Conservation (phyloP, 2,113 vertebrate genomes). For the Oreochromis tanganicae region DNA sequence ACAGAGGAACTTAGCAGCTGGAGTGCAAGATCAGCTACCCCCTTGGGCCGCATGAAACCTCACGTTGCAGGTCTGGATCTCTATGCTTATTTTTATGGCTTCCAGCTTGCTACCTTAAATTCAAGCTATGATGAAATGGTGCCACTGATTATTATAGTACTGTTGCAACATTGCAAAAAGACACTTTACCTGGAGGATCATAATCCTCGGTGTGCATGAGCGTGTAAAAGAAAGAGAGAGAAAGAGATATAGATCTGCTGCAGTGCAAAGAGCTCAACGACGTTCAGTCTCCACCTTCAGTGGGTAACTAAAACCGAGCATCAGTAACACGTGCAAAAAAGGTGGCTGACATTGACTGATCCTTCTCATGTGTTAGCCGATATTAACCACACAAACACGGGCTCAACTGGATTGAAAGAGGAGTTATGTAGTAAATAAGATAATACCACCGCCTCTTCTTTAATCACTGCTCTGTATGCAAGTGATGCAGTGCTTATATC, state of each 20-base stretch:
- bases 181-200: background rate
- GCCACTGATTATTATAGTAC: background rate
- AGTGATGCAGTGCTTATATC: background rate
- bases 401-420: background rate
- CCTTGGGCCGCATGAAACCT: background rate
- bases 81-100: background rate
- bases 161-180: background rate
- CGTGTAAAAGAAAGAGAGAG: background rate
- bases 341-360: background rate
- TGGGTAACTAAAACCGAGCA: background rate
- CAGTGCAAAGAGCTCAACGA: background rate
- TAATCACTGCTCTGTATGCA: background rate
- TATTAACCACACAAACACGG: background rate
- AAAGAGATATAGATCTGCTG: background rate
- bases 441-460: background rate
- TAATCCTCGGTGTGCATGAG: background rate
- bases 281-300: background rate
- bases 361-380: background rate
- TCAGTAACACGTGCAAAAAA: background rate
- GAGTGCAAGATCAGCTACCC: background rate
- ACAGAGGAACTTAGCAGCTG: background rate
- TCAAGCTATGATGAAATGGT: background rate
- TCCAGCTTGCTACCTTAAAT: background rate
- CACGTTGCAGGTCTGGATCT: background rate
- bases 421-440: background rate